Conservation (phyloP, 1,140 invertebrate genomes). For the Apis dorsata region DNA sequence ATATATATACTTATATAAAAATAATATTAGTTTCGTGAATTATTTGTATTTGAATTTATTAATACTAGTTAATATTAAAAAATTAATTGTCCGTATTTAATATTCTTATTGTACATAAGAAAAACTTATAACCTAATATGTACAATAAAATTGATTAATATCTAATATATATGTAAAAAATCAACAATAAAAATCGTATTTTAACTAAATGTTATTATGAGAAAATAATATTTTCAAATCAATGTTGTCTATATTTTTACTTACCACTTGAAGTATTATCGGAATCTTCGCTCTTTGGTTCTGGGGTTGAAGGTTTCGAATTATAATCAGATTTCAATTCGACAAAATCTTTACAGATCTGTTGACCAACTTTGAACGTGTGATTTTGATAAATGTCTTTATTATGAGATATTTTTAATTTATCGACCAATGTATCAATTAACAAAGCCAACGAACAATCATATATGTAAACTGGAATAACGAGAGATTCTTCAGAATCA, state of each 20-base stretch:
- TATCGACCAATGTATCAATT: conserved; percentile 82
- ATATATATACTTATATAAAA: too few species aligned
- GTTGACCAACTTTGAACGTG: conserved; percentile 76
- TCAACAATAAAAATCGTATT: too few species aligned
- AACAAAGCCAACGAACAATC: conserved; percentile 84
- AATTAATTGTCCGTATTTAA: too few species aligned
- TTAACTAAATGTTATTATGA: too few species aligned
- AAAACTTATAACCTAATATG: too few species aligned
- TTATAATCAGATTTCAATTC: conserved; percentile 76
- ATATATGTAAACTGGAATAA: conserved; percentile 86
- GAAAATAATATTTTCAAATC: too few species aligned
- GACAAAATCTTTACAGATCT: conserved; percentile 73
- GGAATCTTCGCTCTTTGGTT: conserved; percentile 79
- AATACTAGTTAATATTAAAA: too few species aligned
- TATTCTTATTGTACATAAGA: too few species aligned
- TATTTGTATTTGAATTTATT: too few species aligned
- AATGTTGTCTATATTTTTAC: neutral
- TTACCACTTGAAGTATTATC: conserved; percentile 75
- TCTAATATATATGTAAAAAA: too few species aligned
- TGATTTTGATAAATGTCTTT: conserved; percentile 81
- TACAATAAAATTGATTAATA: too few species aligned
- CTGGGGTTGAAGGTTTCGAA: conserved; percentile 74
- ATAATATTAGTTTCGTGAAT: too few species aligned
- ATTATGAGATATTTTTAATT: conserved; percentile 74
- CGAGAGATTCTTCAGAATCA: conserved; percentile 69